A percentile compares a stretch with the other conserved stretches of the same genome.
These are phyloP conservation scores for Dolichallabes microphthalmus DNA, from an alignment of 2,113 vertebrate genomes.

Conservation along the genomic window DNA sequence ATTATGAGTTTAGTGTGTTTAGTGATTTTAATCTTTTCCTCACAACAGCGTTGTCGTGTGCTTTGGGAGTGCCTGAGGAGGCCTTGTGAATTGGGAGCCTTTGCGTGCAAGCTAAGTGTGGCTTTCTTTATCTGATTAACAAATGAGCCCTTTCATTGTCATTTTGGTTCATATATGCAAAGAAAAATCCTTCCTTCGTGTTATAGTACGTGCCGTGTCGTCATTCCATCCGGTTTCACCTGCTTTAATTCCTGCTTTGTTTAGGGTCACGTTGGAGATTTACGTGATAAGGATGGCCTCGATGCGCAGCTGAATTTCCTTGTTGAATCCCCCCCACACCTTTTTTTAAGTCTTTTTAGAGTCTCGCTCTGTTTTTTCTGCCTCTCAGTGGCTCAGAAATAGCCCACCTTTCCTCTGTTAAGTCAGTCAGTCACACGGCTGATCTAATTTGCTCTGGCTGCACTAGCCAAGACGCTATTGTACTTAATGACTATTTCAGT, in stretches of 20 bases:
- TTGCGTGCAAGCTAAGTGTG: slow-evolving; percentile 66
- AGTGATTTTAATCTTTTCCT: slow-evolving; percentile 58
- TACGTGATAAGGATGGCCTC: slow-evolving; percentile 42
- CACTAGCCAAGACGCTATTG: slow-evolving; percentile 76
- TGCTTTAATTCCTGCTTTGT: slow-evolving; percentile 63
- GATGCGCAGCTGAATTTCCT: slow-evolving; percentile 31
- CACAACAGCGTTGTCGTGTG: slow-evolving; percentile 59
- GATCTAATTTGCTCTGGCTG: slow-evolving; percentile 78
- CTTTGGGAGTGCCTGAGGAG: slow-evolving; percentile 38
- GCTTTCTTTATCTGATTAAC: slow-evolving; percentile 74
- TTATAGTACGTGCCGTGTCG: slow-evolving; percentile 52
- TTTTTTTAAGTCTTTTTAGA: background rate
- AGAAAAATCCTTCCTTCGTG: slow-evolving; percentile 66
- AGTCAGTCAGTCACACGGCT: slow-evolving; percentile 61
- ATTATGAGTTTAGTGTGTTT: background rate
- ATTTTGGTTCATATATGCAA: slow-evolving; percentile 76
- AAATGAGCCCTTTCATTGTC: slow-evolving; percentile 74
- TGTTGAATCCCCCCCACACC: too few species aligned
- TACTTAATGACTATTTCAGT: slow-evolving; percentile 80
- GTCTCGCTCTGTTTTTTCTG: background rate
- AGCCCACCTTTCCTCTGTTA: slow-evolving; percentile 47
- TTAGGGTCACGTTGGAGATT: slow-evolving; percentile 56
- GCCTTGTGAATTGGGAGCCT: slow-evolving; percentile 46
- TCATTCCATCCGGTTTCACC: slow-evolving; percentile 59
- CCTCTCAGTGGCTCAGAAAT: slow-evolving; percentile 26